Conservation (phyloP, 2,797 vertebrate species). For the Myiotriccus ornatus region DNA sequence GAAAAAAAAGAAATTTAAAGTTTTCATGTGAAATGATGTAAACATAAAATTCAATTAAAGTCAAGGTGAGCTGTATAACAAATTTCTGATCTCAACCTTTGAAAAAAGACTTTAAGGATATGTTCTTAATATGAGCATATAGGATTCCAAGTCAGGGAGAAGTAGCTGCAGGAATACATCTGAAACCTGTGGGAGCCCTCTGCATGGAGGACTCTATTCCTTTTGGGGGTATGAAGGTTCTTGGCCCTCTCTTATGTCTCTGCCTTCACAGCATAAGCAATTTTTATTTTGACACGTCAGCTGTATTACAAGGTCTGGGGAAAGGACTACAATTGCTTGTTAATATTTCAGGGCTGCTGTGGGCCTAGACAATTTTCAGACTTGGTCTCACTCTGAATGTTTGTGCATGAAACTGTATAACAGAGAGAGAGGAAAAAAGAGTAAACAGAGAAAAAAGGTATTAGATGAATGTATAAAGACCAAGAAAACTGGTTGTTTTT, state of each 20-base stretch:
- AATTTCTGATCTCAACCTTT: neutral
- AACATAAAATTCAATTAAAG: conserved; percentile 21
- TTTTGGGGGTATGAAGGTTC: neutral
- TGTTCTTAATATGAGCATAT: neutral
- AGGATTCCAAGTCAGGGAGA: neutral
- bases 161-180: neutral
- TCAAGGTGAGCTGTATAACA: neutral
- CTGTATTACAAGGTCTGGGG: neutral
- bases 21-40: neutral
- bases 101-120: neutral
- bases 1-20: neutral
- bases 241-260: neutral
- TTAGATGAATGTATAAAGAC: neutral
- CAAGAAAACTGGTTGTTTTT: neutral
- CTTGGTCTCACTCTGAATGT: neutral
- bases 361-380: neutral
- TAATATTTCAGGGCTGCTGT: neutral
- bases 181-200: neutral
- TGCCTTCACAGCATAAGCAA: neutral
- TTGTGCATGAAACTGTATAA: neutral
- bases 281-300: neutral
- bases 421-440: neutral
- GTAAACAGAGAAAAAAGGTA: neutral
- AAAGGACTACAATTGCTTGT: neutral
- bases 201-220: neutral